These are phyloP conservation scores for Trichomycterus rosablanca DNA, from an alignment of 2,113 vertebrate genomes.

Conservation along the genomic window DNA sequence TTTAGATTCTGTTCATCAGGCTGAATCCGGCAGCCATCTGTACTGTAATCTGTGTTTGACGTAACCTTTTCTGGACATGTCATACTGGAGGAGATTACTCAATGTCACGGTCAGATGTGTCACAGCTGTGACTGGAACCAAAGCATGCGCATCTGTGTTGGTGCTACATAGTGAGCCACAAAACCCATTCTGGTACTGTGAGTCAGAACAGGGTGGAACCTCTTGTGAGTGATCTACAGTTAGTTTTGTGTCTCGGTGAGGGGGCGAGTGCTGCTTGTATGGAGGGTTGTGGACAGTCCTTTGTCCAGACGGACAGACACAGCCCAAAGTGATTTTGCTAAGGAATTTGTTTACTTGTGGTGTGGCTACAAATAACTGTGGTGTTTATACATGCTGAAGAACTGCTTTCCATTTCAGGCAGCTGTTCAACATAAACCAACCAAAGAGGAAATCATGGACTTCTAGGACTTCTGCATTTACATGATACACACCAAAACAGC, in stretches of 20 bases:
- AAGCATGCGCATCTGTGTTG: background rate
- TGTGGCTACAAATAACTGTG: slow-evolving; percentile 66
- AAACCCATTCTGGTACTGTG: slow-evolving; percentile 18
- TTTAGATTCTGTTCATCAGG: too few species aligned
- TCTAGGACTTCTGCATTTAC: background rate
- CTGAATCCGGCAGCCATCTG: too few species aligned
- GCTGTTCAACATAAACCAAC: slow-evolving; percentile 57
- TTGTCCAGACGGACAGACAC: slow-evolving; percentile 42
- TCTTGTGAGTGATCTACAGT: slow-evolving; percentile 3
- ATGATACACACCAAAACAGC: background rate
- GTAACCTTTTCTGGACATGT: slow-evolving; percentile 27
- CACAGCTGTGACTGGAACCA: background rate
- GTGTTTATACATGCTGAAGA: slow-evolving; percentile 54
- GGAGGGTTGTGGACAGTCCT: slow-evolving; percentile 41
- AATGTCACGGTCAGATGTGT: slow-evolving; percentile 14
- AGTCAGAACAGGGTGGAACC: slow-evolving; percentile 25
- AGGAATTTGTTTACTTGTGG: slow-evolving; percentile 72
- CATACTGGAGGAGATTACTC: slow-evolving; percentile 20
- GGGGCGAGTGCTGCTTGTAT: background rate
- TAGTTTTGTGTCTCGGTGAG: background rate
- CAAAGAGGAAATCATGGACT: slow-evolving; percentile 52
- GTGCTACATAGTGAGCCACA: slow-evolving; percentile 4
- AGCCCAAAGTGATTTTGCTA: slow-evolving; percentile 50
- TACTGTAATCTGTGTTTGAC: slow-evolving; percentile 32
- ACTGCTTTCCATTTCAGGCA: slow-evolving; percentile 59